phyloP scores from a whole-genome alignment of 2,888 invertebrate genomes.

The Papilio protenor region DNA sequence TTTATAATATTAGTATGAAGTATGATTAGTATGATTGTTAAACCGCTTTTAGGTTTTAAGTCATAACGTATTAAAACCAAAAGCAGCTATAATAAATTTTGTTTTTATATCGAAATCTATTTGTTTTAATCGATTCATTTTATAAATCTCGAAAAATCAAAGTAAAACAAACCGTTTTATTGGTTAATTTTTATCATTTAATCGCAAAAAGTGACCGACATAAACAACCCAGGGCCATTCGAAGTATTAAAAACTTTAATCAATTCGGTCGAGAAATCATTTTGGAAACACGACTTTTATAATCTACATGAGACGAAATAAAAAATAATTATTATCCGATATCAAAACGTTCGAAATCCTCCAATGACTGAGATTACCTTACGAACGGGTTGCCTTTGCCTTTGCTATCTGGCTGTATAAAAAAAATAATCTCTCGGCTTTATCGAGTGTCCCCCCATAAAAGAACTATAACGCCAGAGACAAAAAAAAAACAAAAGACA shows the following conservation, averaged over 20 bases:
- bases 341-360: constrained; percentile 42
- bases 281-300: constrained; percentile 39
- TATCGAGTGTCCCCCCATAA: constrained; percentile 64
- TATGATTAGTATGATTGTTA: not conserved
- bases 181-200: not conserved
- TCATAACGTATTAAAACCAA: not conserved
- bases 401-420: constrained; percentile 39
- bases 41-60: not conserved
- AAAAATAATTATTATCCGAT: constrained; percentile 41
- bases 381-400: constrained; percentile 54
- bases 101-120: not conserved
- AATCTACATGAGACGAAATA: constrained; percentile 25
- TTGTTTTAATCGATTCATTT: not conserved
- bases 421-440: constrained; percentile 56
- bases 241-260: constrained; percentile 34
- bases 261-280: constrained; percentile 28
- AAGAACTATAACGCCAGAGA: constrained; percentile 61
- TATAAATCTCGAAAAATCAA: not conserved
- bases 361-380: constrained; percentile 47
- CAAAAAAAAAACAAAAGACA: constrained; percentile 65
- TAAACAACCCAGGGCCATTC: constrained; percentile 7
- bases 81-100: not conserved
- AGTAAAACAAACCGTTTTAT: not conserved
- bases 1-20: not conserved
- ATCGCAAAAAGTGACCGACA: not conserved